A percentile compares a stretch with the other conserved stretches of the same genome.
phyloP scores from a whole-genome alignment of 2,797 vertebrate genomes.

The Pyrocephalus nanus region DNA sequence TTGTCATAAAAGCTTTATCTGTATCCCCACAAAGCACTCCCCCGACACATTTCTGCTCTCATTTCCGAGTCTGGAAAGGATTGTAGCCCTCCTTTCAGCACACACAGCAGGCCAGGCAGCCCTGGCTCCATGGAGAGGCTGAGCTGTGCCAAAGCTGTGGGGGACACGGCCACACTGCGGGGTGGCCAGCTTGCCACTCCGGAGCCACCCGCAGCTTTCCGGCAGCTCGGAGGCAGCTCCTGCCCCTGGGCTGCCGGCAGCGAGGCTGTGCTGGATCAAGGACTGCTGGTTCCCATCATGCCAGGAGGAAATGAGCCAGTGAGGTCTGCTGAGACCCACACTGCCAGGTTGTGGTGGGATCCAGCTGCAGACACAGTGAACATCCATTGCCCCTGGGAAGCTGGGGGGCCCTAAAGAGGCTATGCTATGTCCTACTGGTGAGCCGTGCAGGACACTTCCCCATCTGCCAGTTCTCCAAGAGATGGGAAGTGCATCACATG shows the following conservation, averaged over 20 bases:
- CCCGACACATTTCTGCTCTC: not conserved
- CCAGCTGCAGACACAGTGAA: not conserved
- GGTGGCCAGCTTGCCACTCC: not conserved
- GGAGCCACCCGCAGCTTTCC: not conserved
- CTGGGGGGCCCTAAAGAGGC: fast-evolving
- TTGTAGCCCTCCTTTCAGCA: not conserved
- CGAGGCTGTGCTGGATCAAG: not conserved
- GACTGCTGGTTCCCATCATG: not conserved
- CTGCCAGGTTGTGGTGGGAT: not conserved
- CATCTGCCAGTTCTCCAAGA: not conserved
- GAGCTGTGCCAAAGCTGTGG: not conserved
- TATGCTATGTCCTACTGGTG: not conserved
- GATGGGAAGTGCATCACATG: not conserved
- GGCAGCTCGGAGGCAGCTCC: not conserved
- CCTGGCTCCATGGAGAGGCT: not conserved
- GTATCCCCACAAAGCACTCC: not conserved
- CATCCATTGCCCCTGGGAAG: not conserved
- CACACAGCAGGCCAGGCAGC: not conserved
- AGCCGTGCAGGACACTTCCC: not conserved
- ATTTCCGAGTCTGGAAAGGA: not conserved
- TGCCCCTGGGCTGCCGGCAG: not conserved
- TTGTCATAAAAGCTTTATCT: not conserved
- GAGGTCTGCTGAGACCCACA: not conserved
- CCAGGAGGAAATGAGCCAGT: not conserved
- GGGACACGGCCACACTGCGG: fast-evolving